A percentile compares a stretch with the other conserved stretches of the same genome.
Evolutionary conservation across 2,113 vertebrate genomes (phyloP).

Genomic region (Tragelaphus buxtoni): DNA sequence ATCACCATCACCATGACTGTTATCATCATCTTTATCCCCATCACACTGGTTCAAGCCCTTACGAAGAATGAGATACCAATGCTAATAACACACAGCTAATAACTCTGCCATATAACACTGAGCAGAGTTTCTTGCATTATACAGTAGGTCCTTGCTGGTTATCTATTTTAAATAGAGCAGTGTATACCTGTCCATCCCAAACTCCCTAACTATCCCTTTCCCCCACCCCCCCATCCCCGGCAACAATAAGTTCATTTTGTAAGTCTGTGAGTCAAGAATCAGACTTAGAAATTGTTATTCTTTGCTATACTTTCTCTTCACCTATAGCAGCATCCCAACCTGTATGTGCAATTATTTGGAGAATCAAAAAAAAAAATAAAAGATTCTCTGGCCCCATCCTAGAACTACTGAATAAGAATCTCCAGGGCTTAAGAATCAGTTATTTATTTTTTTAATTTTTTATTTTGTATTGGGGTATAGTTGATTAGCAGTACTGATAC

Average conservation of each 20-base stretch:
- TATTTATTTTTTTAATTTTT: no score
- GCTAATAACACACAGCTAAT: not conserved
- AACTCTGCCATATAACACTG: not conserved
- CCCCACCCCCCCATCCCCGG: no score
- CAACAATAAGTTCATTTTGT: not conserved
- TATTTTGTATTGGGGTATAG: no score
- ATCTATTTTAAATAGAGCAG: not conserved
- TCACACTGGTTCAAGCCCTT: not conserved
- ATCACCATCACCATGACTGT: not conserved
- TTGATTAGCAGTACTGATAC: no score
- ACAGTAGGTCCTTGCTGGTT: not conserved
- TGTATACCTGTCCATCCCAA: not conserved
- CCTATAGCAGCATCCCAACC: no score
- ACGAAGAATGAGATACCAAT: not conserved
- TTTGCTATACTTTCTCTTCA: no score
- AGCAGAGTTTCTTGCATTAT: not conserved
- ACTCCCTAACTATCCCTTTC: not conserved
- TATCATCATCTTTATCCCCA: not conserved
- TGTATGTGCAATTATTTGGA: no score
- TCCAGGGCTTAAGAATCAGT: no score
- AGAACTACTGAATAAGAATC: no score
- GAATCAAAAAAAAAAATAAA: no score
- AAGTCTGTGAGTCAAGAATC: not conserved
- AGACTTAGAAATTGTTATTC: no score
- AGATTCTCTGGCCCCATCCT: no score